Conservation (phyloP, 2,113 vertebrate species). For the Syrrhaptes paradoxus region DNA sequence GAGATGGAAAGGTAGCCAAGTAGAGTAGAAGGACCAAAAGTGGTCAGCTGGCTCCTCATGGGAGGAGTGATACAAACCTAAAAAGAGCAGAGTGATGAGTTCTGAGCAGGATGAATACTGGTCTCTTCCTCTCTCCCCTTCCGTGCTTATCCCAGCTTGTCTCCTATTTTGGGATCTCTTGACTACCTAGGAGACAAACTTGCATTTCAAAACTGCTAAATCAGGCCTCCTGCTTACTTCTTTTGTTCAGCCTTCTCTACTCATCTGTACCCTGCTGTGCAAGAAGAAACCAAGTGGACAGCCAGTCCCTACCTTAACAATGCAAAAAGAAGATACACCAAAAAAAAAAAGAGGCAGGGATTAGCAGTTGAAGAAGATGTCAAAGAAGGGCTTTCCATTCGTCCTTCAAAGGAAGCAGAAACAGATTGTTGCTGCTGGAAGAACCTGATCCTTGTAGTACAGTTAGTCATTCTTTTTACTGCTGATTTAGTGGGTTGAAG, state of each 20-base stretch:
- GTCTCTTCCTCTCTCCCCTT: background rate
- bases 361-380: background rate
- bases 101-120: background rate
- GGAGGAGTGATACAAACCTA: background rate
- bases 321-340: background rate
- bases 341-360: background rate
- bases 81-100: background rate
- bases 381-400: background rate
- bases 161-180: background rate
- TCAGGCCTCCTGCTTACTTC: background rate
- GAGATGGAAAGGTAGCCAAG: background rate
- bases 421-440: background rate
- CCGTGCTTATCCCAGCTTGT: background rate
- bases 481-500: background rate
- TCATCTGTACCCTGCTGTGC: background rate
- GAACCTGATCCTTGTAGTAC: background rate
- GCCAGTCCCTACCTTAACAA: background rate
- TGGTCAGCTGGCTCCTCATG: background rate
- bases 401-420: background rate
- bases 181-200: background rate
- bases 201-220: background rate
- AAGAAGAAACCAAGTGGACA: background rate
- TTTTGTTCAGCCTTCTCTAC: background rate
- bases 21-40: background rate
- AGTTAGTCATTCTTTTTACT: background rate